These are phyloP conservation scores for Hippocampus kuda DNA, from an alignment of 2,797 vertebrate species.

Conservation along the genomic window DNA sequence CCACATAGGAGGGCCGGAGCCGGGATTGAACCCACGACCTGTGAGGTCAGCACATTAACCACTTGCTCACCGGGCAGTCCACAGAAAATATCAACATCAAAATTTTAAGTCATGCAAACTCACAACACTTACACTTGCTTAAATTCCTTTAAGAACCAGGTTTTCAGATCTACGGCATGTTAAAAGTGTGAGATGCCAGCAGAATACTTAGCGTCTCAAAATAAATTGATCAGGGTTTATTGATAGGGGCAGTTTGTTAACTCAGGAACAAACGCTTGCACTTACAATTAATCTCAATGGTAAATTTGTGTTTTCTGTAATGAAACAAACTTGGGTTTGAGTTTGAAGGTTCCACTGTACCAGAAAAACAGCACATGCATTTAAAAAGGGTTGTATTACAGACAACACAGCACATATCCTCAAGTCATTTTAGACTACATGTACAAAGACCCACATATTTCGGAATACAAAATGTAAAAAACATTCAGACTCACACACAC, in stretches of 20 bases:
- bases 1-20: no score
- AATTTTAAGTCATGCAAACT: no score
- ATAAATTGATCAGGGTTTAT: background rate
- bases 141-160: no score
- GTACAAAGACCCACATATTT: conserved; percentile 17
- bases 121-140: no score
- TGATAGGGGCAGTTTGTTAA: background rate
- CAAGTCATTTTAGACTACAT: background rate
- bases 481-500: conserved; percentile 23
- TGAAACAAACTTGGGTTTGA: background rate
- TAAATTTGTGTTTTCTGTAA: background rate
- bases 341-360: background rate
- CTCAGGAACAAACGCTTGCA: background rate
- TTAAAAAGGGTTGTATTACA: conserved; percentile 9
- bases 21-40: no score
- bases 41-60: no score
- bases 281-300: background rate
- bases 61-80: no score
- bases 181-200: no score
- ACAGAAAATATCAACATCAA: no score
- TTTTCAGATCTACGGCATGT: no score
- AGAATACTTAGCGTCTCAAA: no score
- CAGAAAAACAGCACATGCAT: conserved; percentile 22
- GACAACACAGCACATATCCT: conserved; percentile 24
- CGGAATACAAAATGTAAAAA: conserved; percentile 6